A percentile compares a stretch with the other conserved stretches of the same genome.
These are phyloP conservation scores for Heliconius melpomene DNA, from an alignment of 1,140 invertebrate genomes.

Conservation along the genomic window DNA sequence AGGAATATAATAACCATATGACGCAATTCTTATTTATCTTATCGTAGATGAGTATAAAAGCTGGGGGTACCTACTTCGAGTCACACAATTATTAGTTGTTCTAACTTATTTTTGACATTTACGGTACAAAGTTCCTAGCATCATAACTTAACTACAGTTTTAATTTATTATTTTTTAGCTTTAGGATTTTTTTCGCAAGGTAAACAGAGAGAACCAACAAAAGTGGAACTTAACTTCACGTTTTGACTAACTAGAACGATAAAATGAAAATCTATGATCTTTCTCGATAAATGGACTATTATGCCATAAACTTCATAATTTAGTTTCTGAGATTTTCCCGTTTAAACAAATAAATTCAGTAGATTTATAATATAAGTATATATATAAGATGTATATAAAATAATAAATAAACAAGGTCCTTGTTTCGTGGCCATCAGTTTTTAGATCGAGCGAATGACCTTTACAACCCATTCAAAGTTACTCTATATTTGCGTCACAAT, in stretches of 20 bases:
- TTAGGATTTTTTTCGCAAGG: no score
- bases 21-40: neutral
- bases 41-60: neutral
- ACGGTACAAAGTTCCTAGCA: neutral
- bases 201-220: no score
- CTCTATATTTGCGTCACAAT: conserved; percentile 10
- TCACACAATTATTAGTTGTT: neutral
- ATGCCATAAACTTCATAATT: no score
- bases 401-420: neutral
- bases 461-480: conserved; percentile 8
- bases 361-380: neutral
- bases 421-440: conserved; percentile 1
- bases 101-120: neutral
- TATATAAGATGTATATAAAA: neutral
- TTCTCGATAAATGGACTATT: no score
- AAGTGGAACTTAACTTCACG: no score
- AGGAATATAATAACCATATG: neutral
- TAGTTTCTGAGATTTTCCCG: no score
- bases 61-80: neutral
- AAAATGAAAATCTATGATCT: no score
- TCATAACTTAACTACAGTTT: no score
- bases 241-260: no score
- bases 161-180: no score
- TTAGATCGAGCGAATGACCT: conserved; percentile 1
- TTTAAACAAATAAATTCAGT: no score